Percentiles rank a stretch among this genome's conserved stretches.
phyloP scores from a whole-genome alignment of 2,888 invertebrate species.

The Eilema griseolum region DNA sequence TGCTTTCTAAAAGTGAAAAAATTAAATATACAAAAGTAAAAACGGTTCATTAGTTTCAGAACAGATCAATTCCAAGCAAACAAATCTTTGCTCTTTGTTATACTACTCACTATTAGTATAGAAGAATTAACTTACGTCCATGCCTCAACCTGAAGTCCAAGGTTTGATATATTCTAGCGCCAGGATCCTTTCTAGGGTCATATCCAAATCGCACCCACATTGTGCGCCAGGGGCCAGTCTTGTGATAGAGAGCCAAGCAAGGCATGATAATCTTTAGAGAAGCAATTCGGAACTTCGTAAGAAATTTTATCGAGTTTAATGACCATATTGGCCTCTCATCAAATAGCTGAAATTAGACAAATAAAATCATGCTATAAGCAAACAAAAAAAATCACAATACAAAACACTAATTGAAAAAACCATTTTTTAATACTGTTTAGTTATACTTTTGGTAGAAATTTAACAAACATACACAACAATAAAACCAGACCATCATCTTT shows the following conservation, averaged over 20 bases:
- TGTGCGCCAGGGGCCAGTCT: slow-evolving; percentile 96
- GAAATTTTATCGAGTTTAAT: slow-evolving; percentile 90
- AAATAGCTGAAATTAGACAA: slow-evolving; percentile 87
- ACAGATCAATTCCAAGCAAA: background rate
- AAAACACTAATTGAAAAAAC: too few species aligned
- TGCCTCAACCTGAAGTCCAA: slow-evolving; percentile 93
- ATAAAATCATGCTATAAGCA: background rate
- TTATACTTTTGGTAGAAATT: too few species aligned
- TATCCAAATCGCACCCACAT: slow-evolving; percentile 97
- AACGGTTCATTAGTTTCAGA: too few species aligned
- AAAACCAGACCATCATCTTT: too few species aligned
- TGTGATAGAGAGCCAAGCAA: slow-evolving; percentile 93
- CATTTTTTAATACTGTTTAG: too few species aligned
- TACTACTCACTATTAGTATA: too few species aligned
- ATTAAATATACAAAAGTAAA: too few species aligned
- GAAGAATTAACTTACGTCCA: slow-evolving; percentile 78
- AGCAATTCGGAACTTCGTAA: slow-evolving; percentile 87
- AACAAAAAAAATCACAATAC: background rate
- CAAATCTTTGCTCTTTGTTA: background rate
- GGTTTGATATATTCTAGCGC: slow-evolving; percentile 94
- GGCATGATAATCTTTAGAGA: slow-evolving; percentile 93
- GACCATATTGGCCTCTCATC: slow-evolving; percentile 97
- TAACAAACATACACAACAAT: too few species aligned
- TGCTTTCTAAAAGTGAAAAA: too few species aligned
- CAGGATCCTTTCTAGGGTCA: slow-evolving; percentile 94